Base-by-base conservation (phyloP, 2,797 vertebrate species). In the Cynodonichthys magdalenae region DNA sequence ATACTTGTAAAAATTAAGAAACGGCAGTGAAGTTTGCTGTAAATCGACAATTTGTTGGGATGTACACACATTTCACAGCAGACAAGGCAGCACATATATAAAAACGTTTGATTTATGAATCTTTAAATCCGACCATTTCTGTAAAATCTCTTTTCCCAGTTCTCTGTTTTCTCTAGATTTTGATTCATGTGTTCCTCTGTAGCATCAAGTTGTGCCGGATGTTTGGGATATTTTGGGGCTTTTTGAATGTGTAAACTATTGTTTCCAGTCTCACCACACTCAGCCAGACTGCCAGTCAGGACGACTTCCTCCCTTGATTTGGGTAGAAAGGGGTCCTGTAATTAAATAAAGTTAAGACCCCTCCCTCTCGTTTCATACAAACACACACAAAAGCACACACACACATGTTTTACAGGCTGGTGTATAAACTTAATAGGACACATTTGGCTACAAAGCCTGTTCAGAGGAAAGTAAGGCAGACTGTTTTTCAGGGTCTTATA, bases 401-500 rank as follows among this genome's bases (percentile, higher is more conserved):
- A 72, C 63, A 81, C n/a, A n/a, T 60, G 77, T 87, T 91, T 91
- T 90, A 91, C 80, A 78, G 82, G 87, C 87, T 84, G 77, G 77
- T 87, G 79, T 87, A 89, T 90, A 90, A 90, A 90, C 52, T 90
- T 92, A 90, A 91, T 90, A 79, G 85, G 88, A 84, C 45, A 60
- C 78, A 80, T 88, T 92, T 87, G 84, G 83, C 82, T 90, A 84
- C 83, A 87, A 85, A 88, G 75, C 84, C 83, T 71, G 66, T 83
- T 87, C 80, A 83, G 83, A 88, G 89, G 87, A 89, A 89, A 89
- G 82, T 84, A 69, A 87, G 79, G 71, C 63, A 74, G 79, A 82
- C 87, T 90, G 87, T 89, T 91, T 89, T 91, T 87, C 86, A 83
- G 87, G 79, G 82, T 89, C 82, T 89, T 86, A 88, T 82, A 78